Conservation (phyloP, 2,113 vertebrate species). For the Orthonyx spaldingii region DNA sequence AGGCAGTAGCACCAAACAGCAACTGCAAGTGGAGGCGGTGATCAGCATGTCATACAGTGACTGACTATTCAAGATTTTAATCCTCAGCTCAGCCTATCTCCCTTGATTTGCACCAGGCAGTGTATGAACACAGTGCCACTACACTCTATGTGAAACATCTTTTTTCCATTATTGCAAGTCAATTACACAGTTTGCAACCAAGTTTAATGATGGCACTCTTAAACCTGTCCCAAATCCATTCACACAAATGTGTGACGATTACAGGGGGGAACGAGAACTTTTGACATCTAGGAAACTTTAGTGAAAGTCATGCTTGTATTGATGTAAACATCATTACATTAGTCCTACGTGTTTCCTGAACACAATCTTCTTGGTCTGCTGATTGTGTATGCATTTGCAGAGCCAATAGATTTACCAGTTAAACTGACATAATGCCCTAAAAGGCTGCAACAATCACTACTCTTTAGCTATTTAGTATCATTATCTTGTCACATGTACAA, state of each 20-base stretch:
- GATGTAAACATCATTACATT: fast-evolving
- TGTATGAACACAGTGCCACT: neutral
- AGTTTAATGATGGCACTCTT: neutral
- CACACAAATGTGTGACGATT: neutral
- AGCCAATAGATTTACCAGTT: neutral
- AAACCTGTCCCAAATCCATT: neutral
- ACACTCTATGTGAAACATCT: neutral
- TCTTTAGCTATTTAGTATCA: neutral
- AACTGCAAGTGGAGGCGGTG: neutral
- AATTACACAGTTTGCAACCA: conserved; percentile 9
- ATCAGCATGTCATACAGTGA: neutral
- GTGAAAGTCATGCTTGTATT: neutral
- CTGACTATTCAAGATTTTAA: neutral
- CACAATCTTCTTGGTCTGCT: neutral
- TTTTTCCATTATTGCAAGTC: neutral
- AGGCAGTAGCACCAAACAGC: neutral
- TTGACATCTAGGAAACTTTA: neutral
- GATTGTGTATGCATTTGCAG: neutral
- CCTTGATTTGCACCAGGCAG: neutral
- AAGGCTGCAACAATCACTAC: neutral
- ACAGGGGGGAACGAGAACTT: neutral
- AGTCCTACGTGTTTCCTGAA: neutral
- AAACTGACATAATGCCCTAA: neutral
- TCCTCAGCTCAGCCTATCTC: neutral
- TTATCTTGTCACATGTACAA: neutral